These are phyloP conservation scores for Kryptolebias marmoratus DNA, from an alignment of 2,113 vertebrate species.

Conservation along the genomic window DNA sequence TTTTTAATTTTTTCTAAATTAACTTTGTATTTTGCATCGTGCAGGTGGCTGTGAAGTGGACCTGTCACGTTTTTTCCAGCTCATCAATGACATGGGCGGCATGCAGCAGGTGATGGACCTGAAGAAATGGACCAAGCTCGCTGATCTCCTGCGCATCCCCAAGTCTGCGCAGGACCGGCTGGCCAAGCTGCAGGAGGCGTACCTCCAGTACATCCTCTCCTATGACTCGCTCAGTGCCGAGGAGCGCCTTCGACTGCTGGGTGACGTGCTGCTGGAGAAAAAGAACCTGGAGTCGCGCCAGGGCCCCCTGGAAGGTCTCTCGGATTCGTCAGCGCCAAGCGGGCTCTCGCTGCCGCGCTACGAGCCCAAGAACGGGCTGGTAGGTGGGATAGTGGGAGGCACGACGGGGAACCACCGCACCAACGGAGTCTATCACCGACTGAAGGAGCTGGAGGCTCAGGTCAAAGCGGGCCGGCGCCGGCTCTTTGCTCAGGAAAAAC, in stretches of 20 bases:
- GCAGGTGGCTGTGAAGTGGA: constrained; percentile 97
- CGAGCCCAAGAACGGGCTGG: constrained; percentile 88
- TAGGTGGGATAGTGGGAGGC: constrained; percentile 67
- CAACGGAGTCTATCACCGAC: constrained; percentile 80
- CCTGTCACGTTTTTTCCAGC: constrained; percentile 97
- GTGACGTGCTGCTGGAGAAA: constrained; percentile 94
- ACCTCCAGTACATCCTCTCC: constrained; percentile 98
- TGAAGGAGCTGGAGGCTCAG: constrained; percentile 89
- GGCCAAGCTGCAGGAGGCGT: constrained; percentile 98
- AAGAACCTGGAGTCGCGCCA: constrained; percentile 91
- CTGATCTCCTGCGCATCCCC: constrained; percentile 95
- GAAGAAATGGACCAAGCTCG: constrained; percentile 99
- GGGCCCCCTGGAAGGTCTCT: constrained; percentile 94
- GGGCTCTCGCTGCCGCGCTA: constrained; percentile 92
- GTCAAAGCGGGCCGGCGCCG: constrained; percentile 92
- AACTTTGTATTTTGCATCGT: neutral
- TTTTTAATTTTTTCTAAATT: neutral
- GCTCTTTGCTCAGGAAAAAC: constrained; percentile 99
- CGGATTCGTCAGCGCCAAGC: constrained; percentile 81
- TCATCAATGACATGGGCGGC: constrained; percentile 98
- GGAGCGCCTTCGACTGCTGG: constrained; percentile 91
- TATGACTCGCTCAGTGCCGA: constrained; percentile 92
- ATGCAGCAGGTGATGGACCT: constrained; percentile 99
- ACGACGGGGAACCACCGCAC: constrained; percentile 83
- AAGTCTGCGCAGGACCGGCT: constrained; percentile 98